Evolutionary conservation across 2,113 vertebrate genomes (phyloP).

Genomic region (Neomonachus schauinslandi): DNA sequence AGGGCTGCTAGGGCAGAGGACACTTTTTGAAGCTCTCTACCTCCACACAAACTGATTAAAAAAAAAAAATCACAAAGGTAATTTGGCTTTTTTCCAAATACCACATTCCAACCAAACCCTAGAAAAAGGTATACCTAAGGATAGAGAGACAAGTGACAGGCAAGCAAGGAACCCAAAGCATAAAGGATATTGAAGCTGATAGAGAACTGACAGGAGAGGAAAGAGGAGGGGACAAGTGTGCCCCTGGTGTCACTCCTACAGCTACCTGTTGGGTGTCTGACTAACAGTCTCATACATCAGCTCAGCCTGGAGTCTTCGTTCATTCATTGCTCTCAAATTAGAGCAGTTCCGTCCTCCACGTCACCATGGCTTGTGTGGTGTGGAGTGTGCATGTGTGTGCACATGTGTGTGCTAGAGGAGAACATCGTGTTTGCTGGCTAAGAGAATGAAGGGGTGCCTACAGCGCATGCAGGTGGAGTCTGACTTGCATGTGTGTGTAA

Average conservation of each 20-base stretch:
- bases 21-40: neutral
- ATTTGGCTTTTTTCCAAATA: constrained; percentile 55
- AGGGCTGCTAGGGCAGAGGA: neutral
- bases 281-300: constrained; percentile 57
- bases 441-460: neutral
- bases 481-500: neutral
- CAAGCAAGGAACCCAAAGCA: constrained; percentile 7
- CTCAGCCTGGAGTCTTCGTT: neutral
- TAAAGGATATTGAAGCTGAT: constrained; percentile 46
- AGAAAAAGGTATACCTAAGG: neutral
- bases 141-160: constrained; percentile 26
- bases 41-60: neutral
- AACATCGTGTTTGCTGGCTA: neutral
- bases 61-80: neutral
- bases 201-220: constrained; percentile 23
- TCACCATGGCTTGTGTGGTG: neutral
- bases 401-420: neutral
- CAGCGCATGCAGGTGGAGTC: neutral
- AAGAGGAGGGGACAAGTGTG: neutral
- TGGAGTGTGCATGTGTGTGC: neutral
- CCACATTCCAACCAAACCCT: neutral
- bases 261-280: constrained; percentile 65
- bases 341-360: neutral
- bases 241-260: neutral
- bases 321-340: constrained; percentile 38